phyloP scores from a whole-genome alignment of 2,797 vertebrate species.

The Ispidina picta region DNA sequence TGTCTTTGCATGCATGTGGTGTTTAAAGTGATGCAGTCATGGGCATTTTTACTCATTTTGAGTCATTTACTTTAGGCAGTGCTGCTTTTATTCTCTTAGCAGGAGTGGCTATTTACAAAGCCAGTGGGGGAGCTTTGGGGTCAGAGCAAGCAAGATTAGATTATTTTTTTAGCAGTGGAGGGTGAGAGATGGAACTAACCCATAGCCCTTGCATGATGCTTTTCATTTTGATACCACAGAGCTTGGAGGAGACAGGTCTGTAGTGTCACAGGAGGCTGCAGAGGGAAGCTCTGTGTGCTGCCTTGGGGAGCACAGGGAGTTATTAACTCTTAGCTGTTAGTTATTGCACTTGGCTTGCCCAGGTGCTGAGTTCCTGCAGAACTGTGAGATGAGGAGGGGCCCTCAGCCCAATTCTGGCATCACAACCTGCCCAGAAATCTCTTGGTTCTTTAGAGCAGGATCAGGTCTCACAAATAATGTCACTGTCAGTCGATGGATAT shows the following conservation, averaged over 20 bases:
- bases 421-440: neutral
- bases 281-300: neutral
- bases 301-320: neutral
- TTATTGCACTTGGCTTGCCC: neutral
- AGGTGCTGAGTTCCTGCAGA: neutral
- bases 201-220: neutral
- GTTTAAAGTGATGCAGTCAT: neutral
- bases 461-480: neutral
- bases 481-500: neutral
- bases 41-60: neutral
- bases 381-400: accelerated
- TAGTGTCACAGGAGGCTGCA: neutral
- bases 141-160: neutral
- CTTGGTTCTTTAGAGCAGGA: neutral
- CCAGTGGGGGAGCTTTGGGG: neutral
- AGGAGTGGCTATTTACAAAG: neutral
- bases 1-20: too few species aligned
- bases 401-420: accelerated
- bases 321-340: neutral
- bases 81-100: neutral
- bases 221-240: neutral
- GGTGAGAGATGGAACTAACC: neutral
- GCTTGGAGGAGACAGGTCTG: neutral
- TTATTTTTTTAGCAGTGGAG: neutral
- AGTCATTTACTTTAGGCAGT: accelerated